These are phyloP conservation scores for Tetragnatha versicolor DNA, from an alignment of 1,140 invertebrate species.

Conservation along the genomic window DNA sequence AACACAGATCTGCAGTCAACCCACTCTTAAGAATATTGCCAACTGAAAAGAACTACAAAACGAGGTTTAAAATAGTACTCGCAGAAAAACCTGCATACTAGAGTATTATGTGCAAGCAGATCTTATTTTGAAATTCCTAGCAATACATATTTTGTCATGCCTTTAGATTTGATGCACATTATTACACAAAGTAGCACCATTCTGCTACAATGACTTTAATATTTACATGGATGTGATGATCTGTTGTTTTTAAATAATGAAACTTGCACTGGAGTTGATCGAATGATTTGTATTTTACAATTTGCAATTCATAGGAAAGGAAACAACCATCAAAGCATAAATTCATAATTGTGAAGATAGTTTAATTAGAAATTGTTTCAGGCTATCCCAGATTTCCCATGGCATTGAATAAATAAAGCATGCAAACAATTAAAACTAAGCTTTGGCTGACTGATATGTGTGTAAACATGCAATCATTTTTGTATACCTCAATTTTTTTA, in stretches of 20 bases:
- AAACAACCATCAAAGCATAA: neutral
- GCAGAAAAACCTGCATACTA: conserved; percentile 1
- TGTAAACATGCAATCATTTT: no score
- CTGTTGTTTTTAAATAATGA: neutral
- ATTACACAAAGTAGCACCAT: conserved; percentile 32
- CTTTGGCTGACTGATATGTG: no score
- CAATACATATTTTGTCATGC: conserved; percentile 10
- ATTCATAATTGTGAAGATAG: no score
- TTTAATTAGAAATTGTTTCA: no score
- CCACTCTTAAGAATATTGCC: conserved; percentile 28
- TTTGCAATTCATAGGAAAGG: neutral
- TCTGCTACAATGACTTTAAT: conserved; percentile 32
- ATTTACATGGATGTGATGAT: conserved; percentile 42
- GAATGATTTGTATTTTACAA: neutral
- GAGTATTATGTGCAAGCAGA: conserved; percentile 20
- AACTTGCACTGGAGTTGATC: conserved; percentile 2
- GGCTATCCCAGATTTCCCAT: no score
- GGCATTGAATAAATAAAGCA: no score
- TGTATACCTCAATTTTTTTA: no score
- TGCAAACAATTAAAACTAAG: no score
- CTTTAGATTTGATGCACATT: neutral
- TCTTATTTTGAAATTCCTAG: conserved; percentile 27
- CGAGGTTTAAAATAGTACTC: neutral
- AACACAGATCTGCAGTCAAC: neutral
- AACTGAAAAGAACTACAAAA: conserved; percentile 14